phyloP scores from a whole-genome alignment of 2,888 invertebrate species.

The Copidosoma aretas region DNA sequence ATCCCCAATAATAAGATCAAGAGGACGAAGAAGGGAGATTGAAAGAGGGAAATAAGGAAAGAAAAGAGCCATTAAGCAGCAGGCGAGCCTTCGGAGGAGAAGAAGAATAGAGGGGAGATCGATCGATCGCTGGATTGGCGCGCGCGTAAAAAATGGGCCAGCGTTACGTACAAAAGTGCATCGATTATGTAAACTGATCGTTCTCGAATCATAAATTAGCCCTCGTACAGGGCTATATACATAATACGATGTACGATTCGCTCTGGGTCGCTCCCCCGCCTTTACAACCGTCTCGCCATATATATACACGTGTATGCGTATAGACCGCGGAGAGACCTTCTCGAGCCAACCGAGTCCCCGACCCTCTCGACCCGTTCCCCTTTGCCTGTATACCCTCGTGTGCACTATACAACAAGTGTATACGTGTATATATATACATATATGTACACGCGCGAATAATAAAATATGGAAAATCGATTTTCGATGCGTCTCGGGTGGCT shows the following conservation, averaged over 20 bases:
- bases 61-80: not conserved
- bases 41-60: not conserved
- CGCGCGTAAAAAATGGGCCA: constrained; percentile 13
- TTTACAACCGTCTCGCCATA: too few relatives aligned
- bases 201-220: constrained; percentile 23
- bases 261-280: too few relatives aligned
- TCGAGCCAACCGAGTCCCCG: too few relatives aligned
- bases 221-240: not conserved
- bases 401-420: too few relatives aligned
- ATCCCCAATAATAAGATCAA: too few relatives aligned
- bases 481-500: constrained; percentile 12
- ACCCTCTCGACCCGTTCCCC: not conserved
- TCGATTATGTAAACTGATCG: constrained; percentile 22
- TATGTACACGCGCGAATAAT: constrained; percentile 3
- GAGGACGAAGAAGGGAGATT: too few relatives aligned
- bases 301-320: not conserved
- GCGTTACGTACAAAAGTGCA: constrained; percentile 12
- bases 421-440: too few relatives aligned
- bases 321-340: not conserved
- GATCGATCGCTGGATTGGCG: not conserved
- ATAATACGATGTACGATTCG: too few relatives aligned
- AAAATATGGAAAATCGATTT: constrained; percentile 36
- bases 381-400: not conserved
- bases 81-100: not conserved
- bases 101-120: not conserved